Base-by-base conservation (phyloP, 1,140 invertebrate genomes). In the Ptiloglossa arizonensis region DNA sequence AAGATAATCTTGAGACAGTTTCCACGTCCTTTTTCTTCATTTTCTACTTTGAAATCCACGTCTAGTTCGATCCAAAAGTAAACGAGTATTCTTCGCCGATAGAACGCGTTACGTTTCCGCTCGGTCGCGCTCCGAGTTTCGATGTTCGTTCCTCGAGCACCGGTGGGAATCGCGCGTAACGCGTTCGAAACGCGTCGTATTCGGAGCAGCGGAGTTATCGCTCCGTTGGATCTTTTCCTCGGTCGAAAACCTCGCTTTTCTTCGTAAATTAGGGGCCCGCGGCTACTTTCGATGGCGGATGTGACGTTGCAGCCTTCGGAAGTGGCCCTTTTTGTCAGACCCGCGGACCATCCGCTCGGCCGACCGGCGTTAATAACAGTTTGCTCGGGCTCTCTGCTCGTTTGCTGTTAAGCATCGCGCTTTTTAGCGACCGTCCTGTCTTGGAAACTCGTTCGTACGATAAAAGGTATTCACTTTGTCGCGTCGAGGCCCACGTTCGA, bases 231-330 rank as follows among this genome's bases (percentile, higher is more conserved):
- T 87, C 85, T 78, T 75, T 73, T 60, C 67, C 48, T 8, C 52
- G 50, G 27, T 74, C 80, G 77, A 74, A 87, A 87, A 87, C 68
- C 75, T 73, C 59, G 86, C 77, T 87, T 87, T 87, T 85, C 86
- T 70, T 76, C 85, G 79, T 74, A 87, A 87, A 87, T 87, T 87
- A 87, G 73, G 86, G 82, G 68, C 86, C 80, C 73, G 80, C 69
- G 83, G 82, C 82, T 80, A 84, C 82, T 84, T 84, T 82, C 75
- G 80, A 76, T 85, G 82, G 70, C 86, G 86, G 86, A 87, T 87
- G 83, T 87, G 86, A 87, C 86, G 86, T 57, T 80, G 85, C 85
- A 86, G 69, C 76, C 80, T 86, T 86, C 85, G 85, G 85, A 86
- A 86, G 85, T 86, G 80, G 84, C 80, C 76, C 80, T 86, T 86